Conservation (phyloP, 92 coral and sea anemone genomes). For the Nematostella vectensis region DNA sequence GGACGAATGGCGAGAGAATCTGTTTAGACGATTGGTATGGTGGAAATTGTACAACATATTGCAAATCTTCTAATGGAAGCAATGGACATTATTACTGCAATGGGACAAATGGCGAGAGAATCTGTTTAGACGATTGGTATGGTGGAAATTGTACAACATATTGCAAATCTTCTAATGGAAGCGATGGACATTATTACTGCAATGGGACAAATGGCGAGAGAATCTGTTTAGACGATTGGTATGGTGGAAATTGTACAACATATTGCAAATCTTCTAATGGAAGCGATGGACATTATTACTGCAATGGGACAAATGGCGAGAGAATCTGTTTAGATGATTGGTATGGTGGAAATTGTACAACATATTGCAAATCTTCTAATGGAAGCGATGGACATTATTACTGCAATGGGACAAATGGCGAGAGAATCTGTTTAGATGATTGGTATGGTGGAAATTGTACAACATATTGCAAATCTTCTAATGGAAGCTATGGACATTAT, state of each 20-base stretch:
- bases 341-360: constrained; percentile 28
- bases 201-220: constrained; percentile 29
- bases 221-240: constrained; percentile 41
- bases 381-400: background rate
- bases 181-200: constrained; percentile 24
- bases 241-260: constrained; percentile 35
- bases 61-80: background rate
- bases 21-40: constrained; percentile 45
- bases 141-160: constrained; percentile 33
- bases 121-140: constrained; percentile 48
- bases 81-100: background rate
- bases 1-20: constrained; percentile 12
- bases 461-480: constrained; percentile 36
- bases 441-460: constrained; percentile 53
- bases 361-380: constrained; percentile 8
- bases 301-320: constrained; percentile 16
- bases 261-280: constrained; percentile 19
- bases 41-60: constrained; percentile 10
- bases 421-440: constrained; percentile 22
- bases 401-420: background rate
- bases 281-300: constrained; percentile 31
- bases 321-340: constrained; percentile 28
- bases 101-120: background rate
- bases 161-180: constrained; percentile 41
- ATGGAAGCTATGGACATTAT: constrained; percentile 36